Evolutionary conservation across 2,113 vertebrate species (phyloP).

Genomic region (mouse (Mus musculus)): DNA sequence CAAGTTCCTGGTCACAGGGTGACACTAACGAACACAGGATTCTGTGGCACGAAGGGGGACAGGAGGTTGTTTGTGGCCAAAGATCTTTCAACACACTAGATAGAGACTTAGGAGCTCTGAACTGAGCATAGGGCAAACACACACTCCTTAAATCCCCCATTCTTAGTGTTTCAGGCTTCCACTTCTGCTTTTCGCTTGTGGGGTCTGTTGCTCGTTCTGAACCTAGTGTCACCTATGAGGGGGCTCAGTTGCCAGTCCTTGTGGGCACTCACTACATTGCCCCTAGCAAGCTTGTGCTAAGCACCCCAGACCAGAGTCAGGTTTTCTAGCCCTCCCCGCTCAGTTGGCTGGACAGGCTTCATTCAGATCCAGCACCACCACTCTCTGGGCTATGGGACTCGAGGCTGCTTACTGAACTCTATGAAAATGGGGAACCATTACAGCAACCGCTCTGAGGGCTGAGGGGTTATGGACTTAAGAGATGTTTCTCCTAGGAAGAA

Average conservation of each 20-base stretch:
- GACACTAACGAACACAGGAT: not conserved
- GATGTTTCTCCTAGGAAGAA: not conserved
- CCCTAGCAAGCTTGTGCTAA: not conserved
- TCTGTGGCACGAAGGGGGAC: not conserved
- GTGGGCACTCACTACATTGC: not conserved
- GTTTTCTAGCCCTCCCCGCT: too few species aligned
- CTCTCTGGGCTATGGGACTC: fast-evolving
- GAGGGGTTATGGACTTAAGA: not conserved
- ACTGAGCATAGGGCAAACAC: not conserved
- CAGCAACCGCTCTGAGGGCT: not conserved
- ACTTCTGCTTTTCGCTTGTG: not conserved
- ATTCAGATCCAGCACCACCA: not conserved
- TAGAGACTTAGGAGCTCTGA: too few species aligned
- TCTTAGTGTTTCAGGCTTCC: not conserved
- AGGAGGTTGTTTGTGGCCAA: not conserved
- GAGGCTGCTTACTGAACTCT: not conserved
- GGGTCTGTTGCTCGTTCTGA: not conserved
- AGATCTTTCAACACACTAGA: too few species aligned
- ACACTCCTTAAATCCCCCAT: not conserved
- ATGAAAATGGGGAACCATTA: not conserved
- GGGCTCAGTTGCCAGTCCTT: not conserved
- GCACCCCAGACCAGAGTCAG: not conserved
- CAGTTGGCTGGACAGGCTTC: not conserved
- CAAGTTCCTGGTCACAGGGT: not conserved
- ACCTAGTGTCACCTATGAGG: not conserved